Conservation (phyloP, 2,888 invertebrate species). For the Ellobium chinense region DNA sequence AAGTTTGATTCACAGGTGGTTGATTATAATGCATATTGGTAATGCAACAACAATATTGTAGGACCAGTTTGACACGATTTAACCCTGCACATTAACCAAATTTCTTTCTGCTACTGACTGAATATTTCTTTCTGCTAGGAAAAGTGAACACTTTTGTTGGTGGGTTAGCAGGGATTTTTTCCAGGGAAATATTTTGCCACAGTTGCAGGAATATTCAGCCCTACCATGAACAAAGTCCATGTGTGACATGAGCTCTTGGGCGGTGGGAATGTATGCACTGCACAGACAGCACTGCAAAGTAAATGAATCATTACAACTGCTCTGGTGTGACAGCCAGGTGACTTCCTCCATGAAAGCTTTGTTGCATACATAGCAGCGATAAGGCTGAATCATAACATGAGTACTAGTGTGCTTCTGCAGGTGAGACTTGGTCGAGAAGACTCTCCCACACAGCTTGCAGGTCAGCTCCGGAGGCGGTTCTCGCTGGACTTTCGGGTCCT, state of each 20-base stretch:
- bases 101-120: no score
- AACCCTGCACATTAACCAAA: no score
- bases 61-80: no score
- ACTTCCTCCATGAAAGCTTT: constrained; percentile 43
- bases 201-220: constrained; percentile 40
- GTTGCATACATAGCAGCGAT: constrained; percentile 40
- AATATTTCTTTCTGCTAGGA: constrained; percentile 36
- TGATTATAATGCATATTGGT: no score
- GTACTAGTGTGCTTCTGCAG: constrained; percentile 46
- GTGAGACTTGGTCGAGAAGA: constrained; percentile 43
- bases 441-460: constrained; percentile 38
- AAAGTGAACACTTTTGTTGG: constrained; percentile 46
- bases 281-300: constrained; percentile 44
- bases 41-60: no score
- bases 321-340: constrained; percentile 43
- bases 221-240: constrained; percentile 46
- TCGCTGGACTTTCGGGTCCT: constrained; percentile 29
- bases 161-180: constrained; percentile 47
- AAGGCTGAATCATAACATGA: constrained; percentile 47
- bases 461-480: constrained; percentile 47
- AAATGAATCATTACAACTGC: constrained; percentile 36
- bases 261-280: constrained; percentile 38
- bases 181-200: constrained; percentile 46
- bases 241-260: constrained; percentile 36
- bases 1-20: no score